Percentiles rank a stretch among this genome's conserved stretches.
Evolutionary conservation across 2,888 invertebrate genomes (phyloP).

Genomic region (Smittia aterrima): DNA sequence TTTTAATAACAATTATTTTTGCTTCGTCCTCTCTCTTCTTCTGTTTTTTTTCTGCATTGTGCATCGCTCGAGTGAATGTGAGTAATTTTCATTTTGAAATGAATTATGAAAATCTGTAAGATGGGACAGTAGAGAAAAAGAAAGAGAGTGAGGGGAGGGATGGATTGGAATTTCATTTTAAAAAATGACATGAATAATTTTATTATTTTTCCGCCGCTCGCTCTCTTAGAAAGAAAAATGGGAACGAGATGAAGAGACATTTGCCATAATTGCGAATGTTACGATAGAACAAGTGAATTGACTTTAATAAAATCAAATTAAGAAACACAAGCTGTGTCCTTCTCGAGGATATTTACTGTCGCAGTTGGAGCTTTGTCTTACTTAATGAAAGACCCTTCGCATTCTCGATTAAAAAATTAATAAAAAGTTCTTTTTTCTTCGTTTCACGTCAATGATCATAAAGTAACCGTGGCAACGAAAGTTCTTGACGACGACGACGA

Average conservation of each 20-base stretch:
- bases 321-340: constrained; percentile 1
- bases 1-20: constrained; percentile 39
- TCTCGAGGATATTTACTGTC: background rate
- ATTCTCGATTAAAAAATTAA: constrained; percentile 24
- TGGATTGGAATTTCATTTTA: background rate
- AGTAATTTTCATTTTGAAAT: constrained; percentile 25
- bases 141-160: background rate
- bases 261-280: background rate
- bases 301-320: constrained; percentile 33
- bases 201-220: background rate
- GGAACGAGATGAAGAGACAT: background rate
- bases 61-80: constrained; percentile 6
- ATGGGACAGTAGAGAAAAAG: background rate
- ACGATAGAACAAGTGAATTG: constrained; percentile 10
- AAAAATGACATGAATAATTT: constrained; percentile 35
- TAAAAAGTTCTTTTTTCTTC: background rate
- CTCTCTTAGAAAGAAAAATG: background rate
- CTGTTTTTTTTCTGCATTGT: background rate
- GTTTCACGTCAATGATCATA: background rate
- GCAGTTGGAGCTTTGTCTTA: background rate
- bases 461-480: background rate
- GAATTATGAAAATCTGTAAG: constrained; percentile 9
- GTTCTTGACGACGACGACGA: no score
- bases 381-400: constrained; percentile 3
- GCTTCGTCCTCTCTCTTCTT: constrained; percentile 5